Evolutionary conservation across 2,797 vertebrate genomes (phyloP).

Genomic region (Gymnothorax javanicus): DNA sequence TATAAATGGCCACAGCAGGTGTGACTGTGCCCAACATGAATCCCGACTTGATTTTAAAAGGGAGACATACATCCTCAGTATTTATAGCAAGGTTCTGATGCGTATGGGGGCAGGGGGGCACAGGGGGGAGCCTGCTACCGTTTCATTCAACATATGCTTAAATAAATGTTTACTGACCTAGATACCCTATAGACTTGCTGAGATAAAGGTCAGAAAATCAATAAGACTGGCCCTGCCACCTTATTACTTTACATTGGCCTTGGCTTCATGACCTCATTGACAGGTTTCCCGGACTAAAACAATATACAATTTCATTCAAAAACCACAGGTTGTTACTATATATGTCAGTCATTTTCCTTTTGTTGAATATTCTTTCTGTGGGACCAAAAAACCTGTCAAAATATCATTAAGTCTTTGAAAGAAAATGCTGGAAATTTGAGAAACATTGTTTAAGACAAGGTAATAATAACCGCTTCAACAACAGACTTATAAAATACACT

Average conservation of each 20-base stretch:
- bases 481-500: background rate
- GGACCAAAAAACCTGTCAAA: background rate
- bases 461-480: background rate
- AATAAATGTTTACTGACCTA: constrained; percentile 1
- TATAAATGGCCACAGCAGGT: background rate
- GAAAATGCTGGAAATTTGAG: background rate
- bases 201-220: background rate
- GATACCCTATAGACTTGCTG: background rate
- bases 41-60: background rate
- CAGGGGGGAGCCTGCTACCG: background rate
- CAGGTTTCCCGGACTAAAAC: background rate
- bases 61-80: background rate
- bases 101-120: background rate
- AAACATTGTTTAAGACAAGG: background rate
- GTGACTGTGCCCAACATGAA: background rate
- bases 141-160: background rate
- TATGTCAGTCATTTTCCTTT: background rate
- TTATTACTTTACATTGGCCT: background rate
- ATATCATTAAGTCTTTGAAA: background rate
- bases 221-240: background rate
- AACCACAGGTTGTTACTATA: background rate
- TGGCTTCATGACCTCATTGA: background rate
- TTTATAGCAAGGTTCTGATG: background rate
- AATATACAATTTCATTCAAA: background rate
- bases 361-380: background rate